Base-by-base conservation (phyloP, 1,140 invertebrate species). In the Centruroides vittatus region DNA sequence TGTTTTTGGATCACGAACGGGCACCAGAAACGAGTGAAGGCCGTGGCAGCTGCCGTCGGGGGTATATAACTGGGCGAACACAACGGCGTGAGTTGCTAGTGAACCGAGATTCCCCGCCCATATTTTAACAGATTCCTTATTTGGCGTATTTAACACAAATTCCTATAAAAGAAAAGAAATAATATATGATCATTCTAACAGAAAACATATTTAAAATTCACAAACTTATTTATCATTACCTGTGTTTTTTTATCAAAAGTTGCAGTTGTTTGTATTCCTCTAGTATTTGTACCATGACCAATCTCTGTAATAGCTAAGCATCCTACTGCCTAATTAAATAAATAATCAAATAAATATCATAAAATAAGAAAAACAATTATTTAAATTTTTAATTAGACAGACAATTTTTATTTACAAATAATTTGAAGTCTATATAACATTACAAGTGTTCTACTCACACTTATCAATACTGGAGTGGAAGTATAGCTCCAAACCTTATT, bases 81-180 rank as follows among this genome's bases (percentile, higher is more conserved):
- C 78, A 56, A 93, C 72, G 2, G 86, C 87, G 70, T 94, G 85
- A 0, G 90, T 94, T 59, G 88, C 86, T 36, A 82, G 84, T 80
- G 94, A 84, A 61, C 86, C 86, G 75, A 94, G 78, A 76, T 88
- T 88, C 67, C 90, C 91, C 68, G 86, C 80, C 93, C 93, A 98
- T 75, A 89, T 93, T 80, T 98, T 98, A 52, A 89, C 88, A 35
- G 92, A 89, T 75, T 94, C 85, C 77, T 95, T 89, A 74, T 93
- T 87, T 0, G 93, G 91, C 1, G 93, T 89, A 71, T 95, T 83
- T 9, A 98, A 78, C 35, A 95, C 79, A 76, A 96, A 97, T 73
- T 85, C 82, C 76, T 86, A 76, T 11, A 60, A 55, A 55, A n/a
- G 3, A 51, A 49, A 59, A 23, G 3, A 60, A 11, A 48, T 54